Percentiles rank a stretch among this genome's conserved stretches.
phyloP scores from a whole-genome alignment of 2,797 vertebrate species.

The Hydrocynus forskahlii region DNA sequence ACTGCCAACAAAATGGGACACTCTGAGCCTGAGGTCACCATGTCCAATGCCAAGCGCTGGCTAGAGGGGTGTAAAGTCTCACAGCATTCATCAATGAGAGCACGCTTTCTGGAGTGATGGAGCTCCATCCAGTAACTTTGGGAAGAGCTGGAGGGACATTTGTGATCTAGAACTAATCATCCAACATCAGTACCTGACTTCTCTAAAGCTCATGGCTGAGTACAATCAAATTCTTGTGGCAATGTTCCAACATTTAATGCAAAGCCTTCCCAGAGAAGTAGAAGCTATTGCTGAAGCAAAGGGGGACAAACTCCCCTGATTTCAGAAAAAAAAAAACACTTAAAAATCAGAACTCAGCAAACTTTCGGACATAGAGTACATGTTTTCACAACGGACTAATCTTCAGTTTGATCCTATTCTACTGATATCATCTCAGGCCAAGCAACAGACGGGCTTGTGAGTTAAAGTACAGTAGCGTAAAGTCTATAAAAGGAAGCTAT shows the following conservation, averaged over 20 bases:
- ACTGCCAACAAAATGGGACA: not conserved
- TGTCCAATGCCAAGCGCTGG: not conserved
- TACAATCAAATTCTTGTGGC: not conserved
- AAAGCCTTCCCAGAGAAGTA: not conserved
- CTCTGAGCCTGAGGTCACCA: not conserved
- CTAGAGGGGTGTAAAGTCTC: not conserved
- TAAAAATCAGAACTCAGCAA: not conserved
- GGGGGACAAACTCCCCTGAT: not conserved
- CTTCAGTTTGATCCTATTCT: not conserved
- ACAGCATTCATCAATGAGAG: not conserved
- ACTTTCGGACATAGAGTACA: not conserved
- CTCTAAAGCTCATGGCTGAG: not conserved
- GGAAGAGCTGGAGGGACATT: not conserved
- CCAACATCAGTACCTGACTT: not conserved
- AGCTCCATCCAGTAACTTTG: not conserved
- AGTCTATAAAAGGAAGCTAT: not conserved
- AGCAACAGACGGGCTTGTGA: not conserved
- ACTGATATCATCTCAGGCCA: not conserved
- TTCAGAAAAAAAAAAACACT: not conserved
- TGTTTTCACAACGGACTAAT: not conserved
- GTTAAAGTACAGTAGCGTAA: not conserved
- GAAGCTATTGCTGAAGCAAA: not conserved
- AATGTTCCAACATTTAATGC: not conserved
- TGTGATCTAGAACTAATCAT: not conserved
- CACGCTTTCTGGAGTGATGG: not conserved